These are phyloP conservation scores for Eupithecia inturbata DNA, from an alignment of 2,888 invertebrate genomes.

Conservation along the genomic window DNA sequence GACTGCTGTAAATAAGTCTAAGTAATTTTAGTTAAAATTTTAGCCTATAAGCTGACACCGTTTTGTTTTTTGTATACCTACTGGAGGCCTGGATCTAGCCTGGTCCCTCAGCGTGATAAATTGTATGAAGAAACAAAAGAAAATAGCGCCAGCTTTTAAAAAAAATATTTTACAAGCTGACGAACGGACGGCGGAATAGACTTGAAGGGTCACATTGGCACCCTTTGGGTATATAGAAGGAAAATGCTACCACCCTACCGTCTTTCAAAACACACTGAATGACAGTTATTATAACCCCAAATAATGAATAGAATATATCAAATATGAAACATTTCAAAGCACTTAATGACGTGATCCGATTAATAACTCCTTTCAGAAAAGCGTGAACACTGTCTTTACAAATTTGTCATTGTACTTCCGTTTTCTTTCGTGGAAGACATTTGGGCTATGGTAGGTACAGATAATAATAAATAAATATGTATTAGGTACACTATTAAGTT, in stretches of 20 bases:
- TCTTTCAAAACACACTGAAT: background rate
- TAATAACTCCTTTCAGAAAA: slow-evolving; percentile 1
- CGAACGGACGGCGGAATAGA: background rate
- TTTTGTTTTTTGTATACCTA: no score
- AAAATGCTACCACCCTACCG: background rate
- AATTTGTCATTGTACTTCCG: background rate
- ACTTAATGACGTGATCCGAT: background rate
- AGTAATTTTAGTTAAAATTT: no score
- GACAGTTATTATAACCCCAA: background rate
- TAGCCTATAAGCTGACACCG: no score
- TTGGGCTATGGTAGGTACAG: no score
- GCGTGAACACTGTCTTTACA: background rate
- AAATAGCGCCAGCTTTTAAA: background rate
- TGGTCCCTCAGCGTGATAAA: no score
- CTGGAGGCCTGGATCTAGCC: no score
- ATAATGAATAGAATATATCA: background rate
- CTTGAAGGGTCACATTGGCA: background rate
- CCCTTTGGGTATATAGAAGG: background rate
- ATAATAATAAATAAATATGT: no score
- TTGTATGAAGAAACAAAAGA: no score
- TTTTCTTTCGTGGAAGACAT: background rate
- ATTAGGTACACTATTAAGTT: no score
- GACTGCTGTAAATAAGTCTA: no score
- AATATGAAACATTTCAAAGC: background rate
- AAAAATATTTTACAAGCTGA: background rate